These are phyloP conservation scores for Epicauta chinensis DNA, from an alignment of 1,140 invertebrate species.

Conservation along the genomic window DNA sequence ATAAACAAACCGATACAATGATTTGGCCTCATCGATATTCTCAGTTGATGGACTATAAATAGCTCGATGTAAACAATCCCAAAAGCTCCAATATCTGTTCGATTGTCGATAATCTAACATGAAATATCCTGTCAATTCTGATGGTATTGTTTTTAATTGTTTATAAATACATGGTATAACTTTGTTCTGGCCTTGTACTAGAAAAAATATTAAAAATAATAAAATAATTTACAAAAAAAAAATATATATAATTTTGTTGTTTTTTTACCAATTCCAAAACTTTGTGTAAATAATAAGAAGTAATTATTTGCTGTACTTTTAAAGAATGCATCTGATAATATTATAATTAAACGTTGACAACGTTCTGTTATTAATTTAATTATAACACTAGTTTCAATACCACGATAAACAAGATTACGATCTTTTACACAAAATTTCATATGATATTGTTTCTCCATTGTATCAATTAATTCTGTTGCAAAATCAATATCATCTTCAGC, in stretches of 20 bases:
- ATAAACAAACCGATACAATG: background rate
- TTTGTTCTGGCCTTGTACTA: conserved; percentile 53
- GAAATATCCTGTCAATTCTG: conserved; percentile 50
- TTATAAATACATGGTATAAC: conserved; percentile 62
- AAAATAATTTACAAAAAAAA: conserved; percentile 8
- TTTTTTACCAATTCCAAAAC: conserved; percentile 60
- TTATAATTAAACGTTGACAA: conserved; percentile 64
- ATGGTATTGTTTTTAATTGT: conserved; percentile 48
- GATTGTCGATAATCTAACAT: conserved; percentile 50
- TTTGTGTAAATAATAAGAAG: conserved; percentile 66
- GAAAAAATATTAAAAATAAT: conserved; percentile 30
- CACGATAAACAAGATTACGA: conserved; percentile 57
- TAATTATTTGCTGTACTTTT: conserved; percentile 62
- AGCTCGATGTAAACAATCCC: conserved; percentile 52
- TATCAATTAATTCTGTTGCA: conserved; percentile 54
- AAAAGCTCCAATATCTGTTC: conserved; percentile 54
- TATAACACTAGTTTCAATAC: conserved; percentile 63
- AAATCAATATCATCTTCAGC: conserved; percentile 61
- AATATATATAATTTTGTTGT: no score
- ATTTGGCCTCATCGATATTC: background rate
- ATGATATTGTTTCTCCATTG: conserved; percentile 53
- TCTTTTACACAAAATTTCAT: conserved; percentile 63
- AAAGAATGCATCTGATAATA: conserved; percentile 66
- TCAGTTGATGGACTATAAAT: conserved; percentile 31
- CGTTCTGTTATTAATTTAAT: conserved; percentile 65